Evolutionary conservation across 2,888 invertebrate species (phyloP).

Genomic region (Vannuccia rotundouncinata): DNA sequence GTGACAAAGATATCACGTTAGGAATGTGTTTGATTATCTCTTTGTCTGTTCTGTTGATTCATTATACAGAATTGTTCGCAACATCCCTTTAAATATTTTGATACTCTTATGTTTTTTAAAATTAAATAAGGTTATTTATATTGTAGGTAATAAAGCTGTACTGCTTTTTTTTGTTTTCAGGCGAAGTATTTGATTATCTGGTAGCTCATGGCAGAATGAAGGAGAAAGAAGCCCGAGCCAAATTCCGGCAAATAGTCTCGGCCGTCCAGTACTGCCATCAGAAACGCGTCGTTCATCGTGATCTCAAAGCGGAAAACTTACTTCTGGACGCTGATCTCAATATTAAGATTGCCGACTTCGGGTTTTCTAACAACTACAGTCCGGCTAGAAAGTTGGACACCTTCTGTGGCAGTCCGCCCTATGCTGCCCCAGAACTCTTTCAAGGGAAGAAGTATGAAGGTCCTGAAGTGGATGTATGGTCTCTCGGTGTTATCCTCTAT

Average conservation of each 20-base stretch:
- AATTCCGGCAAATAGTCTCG: conserved; percentile 81
- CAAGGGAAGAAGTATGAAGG: conserved; percentile 45
- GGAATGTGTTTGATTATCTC: no score
- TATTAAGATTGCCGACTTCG: conserved; percentile 99
- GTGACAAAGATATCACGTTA: no score
- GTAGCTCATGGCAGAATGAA: conserved; percentile 63
- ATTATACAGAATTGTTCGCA: no score
- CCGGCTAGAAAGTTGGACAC: conserved; percentile 97
- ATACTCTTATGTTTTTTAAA: no score
- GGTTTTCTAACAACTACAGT: conserved; percentile 97
- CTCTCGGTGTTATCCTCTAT: conserved; percentile 38
- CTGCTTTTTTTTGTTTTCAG: conserved; percentile 28
- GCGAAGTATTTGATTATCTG: conserved; percentile 66
- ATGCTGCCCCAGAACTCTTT: conserved; percentile 97
- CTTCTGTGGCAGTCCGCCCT: conserved; percentile 98
- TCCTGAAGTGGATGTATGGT: conserved; percentile 40
- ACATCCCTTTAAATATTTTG: no score
- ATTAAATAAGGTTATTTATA: no score
- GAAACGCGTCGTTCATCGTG: conserved; percentile 95
- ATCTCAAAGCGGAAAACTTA: conserved; percentile 88
- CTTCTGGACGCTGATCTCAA: conserved; percentile 99
- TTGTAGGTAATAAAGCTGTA: no score
- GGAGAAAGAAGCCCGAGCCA: conserved; percentile 62
- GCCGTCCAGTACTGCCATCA: conserved; percentile 99
- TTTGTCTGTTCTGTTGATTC: no score